Percentiles rank a stretch among this genome's conserved stretches.
Evolutionary conservation across 2,113 vertebrate species (phyloP).

Genomic region (Nansenia antarctica): DNA sequence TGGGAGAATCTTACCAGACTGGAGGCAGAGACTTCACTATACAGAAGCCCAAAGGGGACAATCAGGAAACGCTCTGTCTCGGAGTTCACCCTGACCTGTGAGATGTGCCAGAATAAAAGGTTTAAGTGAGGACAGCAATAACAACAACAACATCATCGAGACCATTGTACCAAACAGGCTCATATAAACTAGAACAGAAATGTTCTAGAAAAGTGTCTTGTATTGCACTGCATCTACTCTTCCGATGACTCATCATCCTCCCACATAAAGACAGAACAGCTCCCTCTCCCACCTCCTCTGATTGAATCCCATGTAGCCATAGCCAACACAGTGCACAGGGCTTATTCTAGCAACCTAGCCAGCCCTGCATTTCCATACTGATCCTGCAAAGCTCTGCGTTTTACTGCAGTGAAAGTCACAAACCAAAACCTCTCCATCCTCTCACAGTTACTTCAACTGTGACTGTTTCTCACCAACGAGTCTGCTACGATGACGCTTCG

Average conservation of each 20-base stretch:
- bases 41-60: slow-evolving; percentile 94
- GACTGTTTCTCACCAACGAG: neutral
- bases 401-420: neutral
- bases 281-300: too few relatives aligned
- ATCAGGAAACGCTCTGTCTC: slow-evolving; percentile 95
- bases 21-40: slow-evolving; percentile 96
- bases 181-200: neutral
- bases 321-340: neutral
- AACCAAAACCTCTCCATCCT: neutral
- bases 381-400: neutral
- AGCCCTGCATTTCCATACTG: neutral
- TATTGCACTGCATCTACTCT: too few relatives aligned
- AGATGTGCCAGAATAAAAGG: neutral
- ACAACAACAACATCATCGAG: neutral
- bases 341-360: neutral
- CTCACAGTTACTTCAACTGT: too few relatives aligned
- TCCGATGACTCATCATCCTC: too few relatives aligned
- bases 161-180: neutral
- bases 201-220: neutral
- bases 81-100: slow-evolving; percentile 88
- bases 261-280: too few relatives aligned
- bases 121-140: neutral
- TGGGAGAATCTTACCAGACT: slow-evolving; percentile 85
- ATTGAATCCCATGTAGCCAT: too few relatives aligned
- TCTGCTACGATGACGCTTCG: slow-evolving; percentile 2